Conservation (phyloP, 2,113 vertebrate genomes). For the Mastomys coucha region DNA sequence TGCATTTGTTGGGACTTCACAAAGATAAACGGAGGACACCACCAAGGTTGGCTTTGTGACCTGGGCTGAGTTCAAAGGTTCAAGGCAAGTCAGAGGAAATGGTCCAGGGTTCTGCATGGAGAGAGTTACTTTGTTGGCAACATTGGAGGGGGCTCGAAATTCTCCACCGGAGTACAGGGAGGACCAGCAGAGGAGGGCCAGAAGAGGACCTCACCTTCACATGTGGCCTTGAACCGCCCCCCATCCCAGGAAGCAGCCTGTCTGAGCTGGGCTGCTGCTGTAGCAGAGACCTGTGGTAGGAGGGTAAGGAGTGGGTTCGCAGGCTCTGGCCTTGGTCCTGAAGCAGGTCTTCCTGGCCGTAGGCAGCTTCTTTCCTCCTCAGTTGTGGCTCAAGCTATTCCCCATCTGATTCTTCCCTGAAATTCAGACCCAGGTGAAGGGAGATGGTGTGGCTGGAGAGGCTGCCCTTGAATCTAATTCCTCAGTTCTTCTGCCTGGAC, state of each 20-base stretch:
- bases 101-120: not conserved
- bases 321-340: not conserved
- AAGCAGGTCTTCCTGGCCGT: not conserved
- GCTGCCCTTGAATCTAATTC: not conserved
- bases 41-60: not conserved
- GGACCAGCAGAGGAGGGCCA: not conserved
- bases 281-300: not conserved
- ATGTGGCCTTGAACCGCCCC: not conserved
- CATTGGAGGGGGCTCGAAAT: not conserved
- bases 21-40: not conserved
- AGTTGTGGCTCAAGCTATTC: not conserved
- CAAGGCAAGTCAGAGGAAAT: not conserved
- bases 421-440: not conserved
- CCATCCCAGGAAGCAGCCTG: not conserved
- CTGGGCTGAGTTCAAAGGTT: not conserved
- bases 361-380: not conserved
- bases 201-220: not conserved
- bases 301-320: fast-evolving
- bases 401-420: not conserved
- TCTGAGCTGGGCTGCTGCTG: not conserved
- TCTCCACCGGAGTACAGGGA: not conserved
- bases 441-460: not conserved
- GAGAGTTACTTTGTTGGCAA: not conserved
- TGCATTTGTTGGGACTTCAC: no score
- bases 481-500: not conserved